phyloP scores from a whole-genome alignment of 2,113 vertebrate species.

The Mesoclemmys tuberculata region DNA sequence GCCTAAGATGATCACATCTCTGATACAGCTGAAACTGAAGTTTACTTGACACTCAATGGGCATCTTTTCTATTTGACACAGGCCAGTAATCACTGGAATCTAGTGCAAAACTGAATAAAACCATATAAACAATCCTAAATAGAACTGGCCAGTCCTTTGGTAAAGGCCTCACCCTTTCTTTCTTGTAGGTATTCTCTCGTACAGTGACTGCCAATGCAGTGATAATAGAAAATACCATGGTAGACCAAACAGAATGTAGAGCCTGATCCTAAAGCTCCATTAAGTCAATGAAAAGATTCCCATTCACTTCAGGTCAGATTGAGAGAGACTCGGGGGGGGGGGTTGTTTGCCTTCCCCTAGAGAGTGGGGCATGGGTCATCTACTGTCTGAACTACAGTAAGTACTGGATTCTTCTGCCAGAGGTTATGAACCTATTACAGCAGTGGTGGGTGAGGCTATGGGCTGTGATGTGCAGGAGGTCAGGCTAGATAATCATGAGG shows the following conservation, averaged over 20 bases:
- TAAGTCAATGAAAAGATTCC: neutral
- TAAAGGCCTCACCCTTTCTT: neutral
- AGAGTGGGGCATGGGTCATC: neutral
- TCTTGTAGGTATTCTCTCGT: neutral
- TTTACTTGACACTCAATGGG: constrained; percentile 19
- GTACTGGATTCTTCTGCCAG: neutral
- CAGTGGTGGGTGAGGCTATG: neutral
- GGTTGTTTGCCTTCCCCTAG: neutral
- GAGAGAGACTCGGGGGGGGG: neutral
- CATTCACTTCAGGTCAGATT: neutral
- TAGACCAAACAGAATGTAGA: neutral
- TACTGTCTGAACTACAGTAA: neutral
- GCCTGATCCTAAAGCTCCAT: neutral
- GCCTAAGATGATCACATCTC: constrained; percentile 7
- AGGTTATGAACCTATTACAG: neutral
- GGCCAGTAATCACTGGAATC: constrained; percentile 36
- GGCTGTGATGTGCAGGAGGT: neutral
- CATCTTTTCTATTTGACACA: neutral
- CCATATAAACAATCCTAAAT: neutral
- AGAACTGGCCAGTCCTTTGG: neutral
- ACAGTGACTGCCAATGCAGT: neutral
- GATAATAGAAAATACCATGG: neutral
- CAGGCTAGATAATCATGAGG: neutral
- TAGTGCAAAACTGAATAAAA: neutral
- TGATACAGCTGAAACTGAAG: neutral